These are phyloP conservation scores for Thamnaconus septentrionalis DNA, from an alignment of 2,113 vertebrate genomes.

Conservation along the genomic window DNA sequence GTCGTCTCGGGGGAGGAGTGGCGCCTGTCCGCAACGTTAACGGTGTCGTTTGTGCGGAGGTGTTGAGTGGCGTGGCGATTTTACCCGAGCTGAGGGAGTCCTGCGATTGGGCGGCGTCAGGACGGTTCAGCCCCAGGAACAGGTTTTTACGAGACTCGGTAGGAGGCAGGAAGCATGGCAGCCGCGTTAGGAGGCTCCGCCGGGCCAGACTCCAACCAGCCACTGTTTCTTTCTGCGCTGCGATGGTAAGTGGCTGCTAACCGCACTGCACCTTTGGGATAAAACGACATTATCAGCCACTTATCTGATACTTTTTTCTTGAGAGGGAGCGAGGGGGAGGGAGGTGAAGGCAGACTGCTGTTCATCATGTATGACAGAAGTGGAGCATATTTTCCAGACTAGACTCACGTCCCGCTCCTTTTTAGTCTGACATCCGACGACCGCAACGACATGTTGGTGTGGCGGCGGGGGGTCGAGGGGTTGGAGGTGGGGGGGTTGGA, in stretches of 20 bases:
- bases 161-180: conserved; percentile 48
- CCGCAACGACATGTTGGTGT: background rate
- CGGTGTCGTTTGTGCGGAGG: conserved; percentile 64
- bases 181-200: conserved; percentile 47
- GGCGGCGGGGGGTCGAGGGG: background rate
- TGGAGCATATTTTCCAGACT: conserved; percentile 13
- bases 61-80: conserved; percentile 67
- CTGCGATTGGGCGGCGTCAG: conserved; percentile 58
- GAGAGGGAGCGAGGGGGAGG: background rate
- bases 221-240: conserved; percentile 54
- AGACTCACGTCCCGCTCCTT: conserved; percentile 2
- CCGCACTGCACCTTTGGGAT: conserved; percentile 46
- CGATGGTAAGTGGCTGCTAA: conserved; percentile 53
- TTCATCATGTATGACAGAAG: conserved; percentile 34
- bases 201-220: conserved; percentile 32
- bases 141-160: conserved; percentile 60
- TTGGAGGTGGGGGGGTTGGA: no score
- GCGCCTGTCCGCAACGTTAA: conserved; percentile 59
- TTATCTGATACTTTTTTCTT: conserved; percentile 39
- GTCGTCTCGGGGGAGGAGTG: conserved; percentile 27
- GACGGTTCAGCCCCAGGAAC: conserved; percentile 48
- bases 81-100: conserved; percentile 58
- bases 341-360: conserved; percentile 39
- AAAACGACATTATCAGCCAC: conserved; percentile 55
- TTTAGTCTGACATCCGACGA: conserved; percentile 4